Evolutionary conservation across 2,888 invertebrate genomes (phyloP).

Genomic region (Orthonevra nobilis): DNA sequence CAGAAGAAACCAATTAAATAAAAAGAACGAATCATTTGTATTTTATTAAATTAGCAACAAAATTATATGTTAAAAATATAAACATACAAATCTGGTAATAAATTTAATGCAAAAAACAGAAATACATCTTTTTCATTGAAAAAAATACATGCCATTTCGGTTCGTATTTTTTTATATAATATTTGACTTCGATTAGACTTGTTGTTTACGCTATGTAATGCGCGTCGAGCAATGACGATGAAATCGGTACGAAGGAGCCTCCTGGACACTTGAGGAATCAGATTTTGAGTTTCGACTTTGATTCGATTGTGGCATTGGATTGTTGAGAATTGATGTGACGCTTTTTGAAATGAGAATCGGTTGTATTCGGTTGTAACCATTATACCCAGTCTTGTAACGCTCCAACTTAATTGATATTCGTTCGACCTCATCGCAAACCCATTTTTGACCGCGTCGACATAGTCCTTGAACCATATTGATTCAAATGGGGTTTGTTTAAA

Average conservation of each 20-base stretch:
- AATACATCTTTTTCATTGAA: too few relatives aligned
- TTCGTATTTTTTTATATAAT: too few relatives aligned
- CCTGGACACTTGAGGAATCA: constrained; percentile 17
- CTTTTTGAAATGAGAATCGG: constrained; percentile 77
- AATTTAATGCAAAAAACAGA: too few relatives aligned
- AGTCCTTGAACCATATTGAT: constrained; percentile 64
- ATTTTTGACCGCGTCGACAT: constrained; percentile 72
- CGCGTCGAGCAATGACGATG: constrained; percentile 77
- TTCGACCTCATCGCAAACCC: constrained; percentile 77
- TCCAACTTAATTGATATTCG: constrained; percentile 76
- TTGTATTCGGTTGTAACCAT: constrained; percentile 78
- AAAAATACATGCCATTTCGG: too few relatives aligned
- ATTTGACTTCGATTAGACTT: too few relatives aligned
- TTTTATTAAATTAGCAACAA: too few relatives aligned
- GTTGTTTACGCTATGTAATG: constrained; percentile 66
- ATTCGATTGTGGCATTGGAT: constrained; percentile 74
- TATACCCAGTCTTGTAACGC: constrained; percentile 76
- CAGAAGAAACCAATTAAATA: too few relatives aligned
- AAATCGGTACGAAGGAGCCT: constrained; percentile 63
- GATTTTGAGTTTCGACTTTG: constrained; percentile 48
- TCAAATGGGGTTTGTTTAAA: not conserved
- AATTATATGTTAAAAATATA: too few relatives aligned
- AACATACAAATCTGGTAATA: too few relatives aligned
- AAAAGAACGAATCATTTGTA: too few relatives aligned
- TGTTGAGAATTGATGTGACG: constrained; percentile 78